phyloP scores from a whole-genome alignment of 2,113 vertebrate species.

The Myrmophylax atrothorax region DNA sequence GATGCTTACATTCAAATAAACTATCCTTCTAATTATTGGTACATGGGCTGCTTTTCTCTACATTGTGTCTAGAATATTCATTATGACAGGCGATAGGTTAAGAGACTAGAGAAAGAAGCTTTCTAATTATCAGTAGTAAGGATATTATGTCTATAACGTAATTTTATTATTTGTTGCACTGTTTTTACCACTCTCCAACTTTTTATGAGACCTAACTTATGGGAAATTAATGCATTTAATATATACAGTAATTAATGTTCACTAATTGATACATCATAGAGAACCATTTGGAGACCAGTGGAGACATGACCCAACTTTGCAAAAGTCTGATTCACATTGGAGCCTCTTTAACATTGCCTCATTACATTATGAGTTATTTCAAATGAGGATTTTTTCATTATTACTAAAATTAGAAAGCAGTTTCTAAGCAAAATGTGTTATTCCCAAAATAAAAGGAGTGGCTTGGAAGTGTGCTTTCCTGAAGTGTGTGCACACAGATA shows the following conservation, averaged over 20 bases:
- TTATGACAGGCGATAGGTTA: background rate
- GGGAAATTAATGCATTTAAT: background rate
- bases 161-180: background rate
- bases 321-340: background rate
- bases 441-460: background rate
- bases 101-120: background rate
- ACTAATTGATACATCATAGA: background rate
- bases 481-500: background rate
- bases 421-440: background rate
- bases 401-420: background rate
- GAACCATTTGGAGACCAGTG: background rate
- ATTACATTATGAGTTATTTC: background rate
- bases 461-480: background rate
- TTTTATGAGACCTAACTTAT: background rate
- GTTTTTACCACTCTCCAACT: background rate
- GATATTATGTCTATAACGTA: background rate
- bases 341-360: background rate
- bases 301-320: background rate
- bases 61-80: background rate
- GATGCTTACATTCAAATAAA: background rate
- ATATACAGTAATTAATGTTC: background rate
- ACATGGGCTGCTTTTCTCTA: background rate
- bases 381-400: background rate
- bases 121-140: background rate
- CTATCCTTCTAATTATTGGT: background rate